phyloP scores from a whole-genome alignment of 2,888 invertebrate genomes.

The Camptogramma bilineatum region DNA sequence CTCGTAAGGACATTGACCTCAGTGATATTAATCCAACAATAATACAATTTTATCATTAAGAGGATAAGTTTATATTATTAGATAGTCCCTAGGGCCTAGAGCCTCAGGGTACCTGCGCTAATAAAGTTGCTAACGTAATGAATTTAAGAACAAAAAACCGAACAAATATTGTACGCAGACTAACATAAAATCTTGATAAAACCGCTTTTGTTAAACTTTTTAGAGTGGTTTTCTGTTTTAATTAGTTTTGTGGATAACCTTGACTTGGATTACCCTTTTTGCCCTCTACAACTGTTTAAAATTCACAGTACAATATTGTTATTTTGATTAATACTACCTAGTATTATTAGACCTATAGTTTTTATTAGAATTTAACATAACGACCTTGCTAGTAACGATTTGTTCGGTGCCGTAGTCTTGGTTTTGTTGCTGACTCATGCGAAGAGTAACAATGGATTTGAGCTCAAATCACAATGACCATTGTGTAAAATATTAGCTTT shows the following conservation, averaged over 20 bases:
- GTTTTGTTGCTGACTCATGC: slow-evolving; percentile 55
- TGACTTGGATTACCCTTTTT: slow-evolving; percentile 13
- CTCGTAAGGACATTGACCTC: slow-evolving; percentile 28
- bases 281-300: slow-evolving; percentile 15
- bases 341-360: no score
- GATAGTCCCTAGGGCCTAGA: no score
- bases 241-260: slow-evolving; percentile 7
- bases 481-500: slow-evolving; percentile 53
- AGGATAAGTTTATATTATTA: no score
- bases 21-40: neutral
- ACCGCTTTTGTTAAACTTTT: neutral
- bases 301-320: slow-evolving; percentile 13
- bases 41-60: neutral
- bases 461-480: slow-evolving; percentile 61
- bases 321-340: slow-evolving; percentile 14
- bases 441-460: slow-evolving; percentile 59
- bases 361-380: slow-evolving; percentile 43
- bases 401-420: slow-evolving; percentile 36
- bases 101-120: no score
- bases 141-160: no score
- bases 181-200: neutral
- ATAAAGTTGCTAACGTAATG: no score
- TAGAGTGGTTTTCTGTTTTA: slow-evolving; percentile 9
- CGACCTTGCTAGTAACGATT: slow-evolving; percentile 43
- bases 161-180: neutral